A percentile compares a stretch with the other conserved stretches of the same genome.
phyloP scores from a whole-genome alignment of 2,797 vertebrate species.

The Melanotaenia nigrans region DNA sequence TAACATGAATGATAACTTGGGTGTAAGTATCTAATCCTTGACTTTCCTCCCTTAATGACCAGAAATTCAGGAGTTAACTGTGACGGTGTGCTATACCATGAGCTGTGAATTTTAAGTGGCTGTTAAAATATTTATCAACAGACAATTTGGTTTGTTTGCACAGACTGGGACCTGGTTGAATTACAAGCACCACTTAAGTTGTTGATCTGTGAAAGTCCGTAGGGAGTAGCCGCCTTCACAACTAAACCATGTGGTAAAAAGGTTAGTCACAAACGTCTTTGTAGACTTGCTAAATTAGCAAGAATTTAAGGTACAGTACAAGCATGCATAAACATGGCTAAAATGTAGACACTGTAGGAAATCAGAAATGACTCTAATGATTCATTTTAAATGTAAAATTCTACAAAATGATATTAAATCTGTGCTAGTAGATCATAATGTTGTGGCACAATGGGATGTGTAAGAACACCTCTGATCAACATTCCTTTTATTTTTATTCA shows the following conservation, averaged over 20 bases:
- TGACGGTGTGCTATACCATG: conserved; percentile 19
- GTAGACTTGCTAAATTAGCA: conserved; percentile 30
- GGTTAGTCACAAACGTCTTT: conserved; percentile 20
- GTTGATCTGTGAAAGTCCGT: conserved; percentile 35
- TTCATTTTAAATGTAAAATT: background rate
- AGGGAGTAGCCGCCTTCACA: conserved; percentile 19
- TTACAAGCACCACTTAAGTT: conserved; percentile 35
- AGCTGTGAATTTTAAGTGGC: conserved; percentile 38
- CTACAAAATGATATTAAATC: background rate
- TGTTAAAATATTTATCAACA: conserved; percentile 54
- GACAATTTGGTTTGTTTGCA: conserved; percentile 32
- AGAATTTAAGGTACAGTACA: conserved; percentile 7
- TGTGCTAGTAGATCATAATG: background rate
- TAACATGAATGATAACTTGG: background rate
- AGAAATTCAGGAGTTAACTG: conserved; percentile 9
- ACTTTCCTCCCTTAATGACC: background rate
- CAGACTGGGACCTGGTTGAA: conserved; percentile 34
- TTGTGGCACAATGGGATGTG: background rate
- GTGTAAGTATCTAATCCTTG: background rate
- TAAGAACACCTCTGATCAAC: background rate
- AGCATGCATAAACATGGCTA: conserved; percentile 17
- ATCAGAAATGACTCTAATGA: background rate
- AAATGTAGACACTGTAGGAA: conserved; percentile 5
- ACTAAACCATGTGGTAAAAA: background rate
- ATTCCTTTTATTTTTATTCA: background rate